Base-by-base conservation (phyloP, 2,797 vertebrate genomes). In the Odontamblyopus lacepedii region DNA sequence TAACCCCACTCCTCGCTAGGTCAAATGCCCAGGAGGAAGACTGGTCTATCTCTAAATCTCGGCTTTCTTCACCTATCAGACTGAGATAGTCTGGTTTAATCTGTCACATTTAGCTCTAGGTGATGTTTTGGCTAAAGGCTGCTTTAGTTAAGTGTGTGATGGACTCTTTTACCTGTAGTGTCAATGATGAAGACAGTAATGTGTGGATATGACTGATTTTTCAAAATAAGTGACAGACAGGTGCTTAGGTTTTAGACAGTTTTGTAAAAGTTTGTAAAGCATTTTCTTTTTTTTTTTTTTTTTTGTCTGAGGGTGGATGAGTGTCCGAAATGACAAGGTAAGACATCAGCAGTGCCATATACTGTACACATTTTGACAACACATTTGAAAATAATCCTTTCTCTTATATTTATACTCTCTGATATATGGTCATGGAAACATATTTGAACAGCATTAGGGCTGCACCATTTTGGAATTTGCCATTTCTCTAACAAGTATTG, bases 1-100 rank as follows among this genome's bases (percentile, higher is more conserved):
- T 94, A 94, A 92, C 92, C 92, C 74, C 59, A 68, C 66, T 92
- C 93, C 92, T 88, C 71, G 74, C 59, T 78, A 76, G 78, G 84
- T 69, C 64, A 67, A 59, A 82, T 71, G 73, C 76, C 75, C 78
- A 74, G 83, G 77, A 76, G 74, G 70, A 83, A 79, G 79, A 78
- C 63, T 13, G 19, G 76, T 78, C 67, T 56, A 69, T 72, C 82
- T 87, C 73, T 81, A 76, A 74, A 41, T 84, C 79, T 91, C 83
- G 81, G 79, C 78, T 87, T 85, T 78, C 67, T 86, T 82, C 84
- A 89, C 91, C 93, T 80, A 62, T 85, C 65, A 79, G 81, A 76
- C 78, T 71, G 13, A 38, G 35, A 38, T 94, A 93, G 92, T 82
- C 82, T 85, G 81, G 76, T 78, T 83, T 94, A 93, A 92, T 81